A percentile compares a stretch with the other conserved stretches of the same genome.
Evolutionary conservation across 2,888 invertebrate species (phyloP).

Genomic region (Calliphora vomitoria): DNA sequence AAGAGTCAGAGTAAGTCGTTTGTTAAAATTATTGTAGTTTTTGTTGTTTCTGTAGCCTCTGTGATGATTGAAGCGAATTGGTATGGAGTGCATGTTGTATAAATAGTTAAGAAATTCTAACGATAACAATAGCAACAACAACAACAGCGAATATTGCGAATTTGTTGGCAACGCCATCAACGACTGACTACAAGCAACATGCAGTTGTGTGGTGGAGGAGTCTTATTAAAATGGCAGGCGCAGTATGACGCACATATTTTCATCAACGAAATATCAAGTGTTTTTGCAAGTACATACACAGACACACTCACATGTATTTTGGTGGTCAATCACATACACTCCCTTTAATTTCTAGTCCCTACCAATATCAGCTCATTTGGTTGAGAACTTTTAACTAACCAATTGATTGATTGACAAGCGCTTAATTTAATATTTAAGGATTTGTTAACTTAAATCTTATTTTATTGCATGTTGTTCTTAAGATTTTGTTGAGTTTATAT

Average conservation of each 20-base stretch:
- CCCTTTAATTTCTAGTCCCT: background rate
- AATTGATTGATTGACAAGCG: background rate
- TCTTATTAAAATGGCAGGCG: constrained; percentile 63
- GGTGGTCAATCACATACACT: background rate
- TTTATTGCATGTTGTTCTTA: too few species aligned
- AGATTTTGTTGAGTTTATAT: background rate
- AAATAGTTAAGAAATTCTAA: constrained; percentile 75
- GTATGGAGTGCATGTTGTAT: constrained; percentile 50
- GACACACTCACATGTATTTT: background rate
- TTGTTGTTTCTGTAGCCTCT: constrained; percentile 23
- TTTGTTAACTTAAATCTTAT: background rate
- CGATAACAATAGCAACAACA: constrained; percentile 73
- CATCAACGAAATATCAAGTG: constrained; percentile 32
- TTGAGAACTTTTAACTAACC: background rate
- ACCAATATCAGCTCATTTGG: background rate
- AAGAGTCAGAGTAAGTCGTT: constrained; percentile 3
- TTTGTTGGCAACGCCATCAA: constrained; percentile 49
- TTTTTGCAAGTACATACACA: background rate
- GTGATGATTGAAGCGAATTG: constrained; percentile 49
- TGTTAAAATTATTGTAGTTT: background rate
- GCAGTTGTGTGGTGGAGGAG: constrained; percentile 22
- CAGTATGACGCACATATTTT: constrained; percentile 61
- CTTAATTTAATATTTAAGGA: background rate
- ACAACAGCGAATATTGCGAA: constrained; percentile 39
- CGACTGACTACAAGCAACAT: constrained; percentile 51